Evolutionary conservation across 2,113 vertebrate genomes (phyloP), one percentile per base, ranked within the genome.

Genomic region (Tylochromis polylepis): DNA sequence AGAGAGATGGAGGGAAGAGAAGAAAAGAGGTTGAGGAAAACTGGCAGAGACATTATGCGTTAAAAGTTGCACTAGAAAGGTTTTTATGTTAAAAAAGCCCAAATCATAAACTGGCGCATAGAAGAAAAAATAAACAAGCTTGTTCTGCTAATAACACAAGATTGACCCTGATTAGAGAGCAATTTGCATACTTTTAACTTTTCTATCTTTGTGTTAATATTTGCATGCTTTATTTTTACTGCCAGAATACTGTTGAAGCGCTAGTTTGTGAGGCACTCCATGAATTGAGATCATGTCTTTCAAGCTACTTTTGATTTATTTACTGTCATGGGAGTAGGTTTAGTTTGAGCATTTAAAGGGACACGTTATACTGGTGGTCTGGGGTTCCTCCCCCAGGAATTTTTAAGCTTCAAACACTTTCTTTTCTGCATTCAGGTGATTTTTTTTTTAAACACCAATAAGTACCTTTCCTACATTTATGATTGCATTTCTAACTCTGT

Each of bases 21-120:
- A 81, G 6, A 24, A 60, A 46, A 14, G 43, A 78, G 27, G 38
- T 31, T 38, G 70, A 62, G 77, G 58, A 85, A 83, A 79, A 87
- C 57, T 62, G 58, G 41, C 29, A 83, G 57, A 36, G 56, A 87
- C 56, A 83, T 82, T 85, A 83, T 86, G 70, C 77, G 89, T 85
- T 51, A 62, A 84, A 75, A 82, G 79, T 72, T 58, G 75, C 79
- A 80, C 46, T 2, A 75, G 81, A 84, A 41, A 86, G 6, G 15
- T 79, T 85, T 82, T 85, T 38, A 27, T 79, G 29, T 60, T 60
- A 43, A 55, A 67, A 62, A 6, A 7, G 18, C 1, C 10, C 18
- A 51, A 79, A 85, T 88, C 72, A 58, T 11, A 84, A 88, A 86
- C 29, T 83, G 36, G 77, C 62, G n/a, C 38, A 10, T 38, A 4